phyloP scores from a whole-genome alignment of 2,888 invertebrate genomes.

The Pseudococcus jackbeardsleyi region DNA sequence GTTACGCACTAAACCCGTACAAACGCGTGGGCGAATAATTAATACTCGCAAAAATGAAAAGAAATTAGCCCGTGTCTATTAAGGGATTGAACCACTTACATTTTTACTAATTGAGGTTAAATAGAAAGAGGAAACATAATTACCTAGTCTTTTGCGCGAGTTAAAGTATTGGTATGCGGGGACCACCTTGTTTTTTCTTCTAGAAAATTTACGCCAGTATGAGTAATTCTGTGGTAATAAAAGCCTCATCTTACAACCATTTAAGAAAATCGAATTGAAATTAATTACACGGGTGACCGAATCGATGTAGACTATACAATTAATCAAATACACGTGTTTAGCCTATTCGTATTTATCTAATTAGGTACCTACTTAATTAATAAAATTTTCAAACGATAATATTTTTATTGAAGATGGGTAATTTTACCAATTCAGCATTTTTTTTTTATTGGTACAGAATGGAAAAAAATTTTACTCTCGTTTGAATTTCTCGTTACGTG shows the following conservation, averaged over 20 bases:
- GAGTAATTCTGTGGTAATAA: not conserved
- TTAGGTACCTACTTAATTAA: not conserved
- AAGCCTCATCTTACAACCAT: not conserved
- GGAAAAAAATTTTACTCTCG: not conserved
- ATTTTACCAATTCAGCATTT: too few species aligned
- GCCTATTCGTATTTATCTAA: not conserved
- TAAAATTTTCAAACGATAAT: not conserved
- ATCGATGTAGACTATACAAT: not conserved
- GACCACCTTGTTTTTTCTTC: constrained; percentile 43
- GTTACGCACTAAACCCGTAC: not conserved
- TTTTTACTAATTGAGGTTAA: constrained; percentile 63
- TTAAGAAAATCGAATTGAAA: not conserved
- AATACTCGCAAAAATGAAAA: constrained; percentile 58
- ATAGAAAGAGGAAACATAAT: constrained; percentile 53
- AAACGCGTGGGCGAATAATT: constrained; percentile 47
- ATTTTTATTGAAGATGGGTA: not conserved
- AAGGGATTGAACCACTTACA: constrained; percentile 42
- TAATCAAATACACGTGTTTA: not conserved
- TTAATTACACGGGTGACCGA: not conserved
- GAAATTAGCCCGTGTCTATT: constrained; percentile 35
- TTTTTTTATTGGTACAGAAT: not conserved
- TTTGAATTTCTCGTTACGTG: not conserved
- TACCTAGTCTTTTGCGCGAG: constrained; percentile 45
- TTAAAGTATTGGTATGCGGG: constrained; percentile 8
- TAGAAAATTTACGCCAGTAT: not conserved